Evolutionary conservation across 2,797 vertebrate species (phyloP).

Genomic region (Eospalax fontanierii): DNA sequence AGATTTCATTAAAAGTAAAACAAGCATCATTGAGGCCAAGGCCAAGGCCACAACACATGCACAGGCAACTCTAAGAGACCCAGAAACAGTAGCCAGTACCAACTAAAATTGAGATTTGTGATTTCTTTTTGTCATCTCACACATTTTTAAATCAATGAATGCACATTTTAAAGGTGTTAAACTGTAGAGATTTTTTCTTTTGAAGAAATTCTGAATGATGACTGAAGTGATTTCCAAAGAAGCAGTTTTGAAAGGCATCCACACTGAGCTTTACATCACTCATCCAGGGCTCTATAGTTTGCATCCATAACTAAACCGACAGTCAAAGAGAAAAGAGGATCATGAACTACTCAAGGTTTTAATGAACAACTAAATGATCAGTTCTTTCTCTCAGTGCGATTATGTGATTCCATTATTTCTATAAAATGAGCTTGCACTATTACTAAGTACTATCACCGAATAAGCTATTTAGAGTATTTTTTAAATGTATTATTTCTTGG

Average conservation of each 20-base stretch:
- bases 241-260: neutral
- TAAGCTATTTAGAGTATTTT: neutral
- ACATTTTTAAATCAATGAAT: slow-evolving; percentile 33
- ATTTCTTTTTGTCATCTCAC: neutral
- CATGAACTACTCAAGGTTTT: neutral
- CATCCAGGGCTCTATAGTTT: neutral
- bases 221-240: slow-evolving; percentile 33
- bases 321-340: neutral
- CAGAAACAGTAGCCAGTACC: neutral
- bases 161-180: slow-evolving; percentile 8
- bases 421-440: neutral
- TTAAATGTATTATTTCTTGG: neutral
- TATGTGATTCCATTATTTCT: neutral
- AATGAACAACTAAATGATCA: neutral
- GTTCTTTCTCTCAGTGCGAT: neutral
- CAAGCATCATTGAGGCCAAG: neutral
- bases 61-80: neutral
- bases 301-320: neutral
- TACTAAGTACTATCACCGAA: neutral
- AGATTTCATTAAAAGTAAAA: slow-evolving; percentile 34
- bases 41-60: neutral
- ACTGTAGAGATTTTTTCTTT: slow-evolving; percentile 10
- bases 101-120: neutral
- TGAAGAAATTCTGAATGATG: slow-evolving; percentile 51
- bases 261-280: neutral